A percentile compares a stretch with the other conserved stretches of the same genome.
Evolutionary conservation across 37 sponge, comb jelly and placozoan genomes (phyloP).

Genomic region (Amphimedon queenslandica): DNA sequence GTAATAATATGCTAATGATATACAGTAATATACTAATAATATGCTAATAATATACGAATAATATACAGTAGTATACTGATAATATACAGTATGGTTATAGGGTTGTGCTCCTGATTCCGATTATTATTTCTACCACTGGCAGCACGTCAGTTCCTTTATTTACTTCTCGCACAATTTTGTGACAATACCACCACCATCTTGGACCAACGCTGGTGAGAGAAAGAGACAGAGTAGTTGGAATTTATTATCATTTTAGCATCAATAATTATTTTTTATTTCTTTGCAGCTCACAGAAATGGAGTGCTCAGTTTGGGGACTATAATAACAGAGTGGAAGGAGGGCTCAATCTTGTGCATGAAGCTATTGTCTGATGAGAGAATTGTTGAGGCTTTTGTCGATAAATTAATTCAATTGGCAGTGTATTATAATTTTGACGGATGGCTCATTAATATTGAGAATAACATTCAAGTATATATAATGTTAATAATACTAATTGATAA

Average conservation of each 20-base stretch:
- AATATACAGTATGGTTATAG: not conserved
- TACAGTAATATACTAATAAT: not conserved
- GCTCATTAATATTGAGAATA: conserved; percentile 98
- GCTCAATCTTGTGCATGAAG: conserved; percentile 62
- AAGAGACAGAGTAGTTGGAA: too few species aligned
- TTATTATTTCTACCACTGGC: conserved; percentile 97
- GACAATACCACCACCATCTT: conserved; percentile 89
- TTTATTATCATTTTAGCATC: not conserved
- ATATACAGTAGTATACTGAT: not conserved
- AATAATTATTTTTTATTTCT: not conserved
- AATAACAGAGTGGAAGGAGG: conserved; percentile 93
- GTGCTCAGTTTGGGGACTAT: conserved; percentile 81
- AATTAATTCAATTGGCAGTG: conserved; percentile 71
- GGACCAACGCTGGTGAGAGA: conserved; percentile 67
- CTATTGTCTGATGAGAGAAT: conserved; percentile 49
- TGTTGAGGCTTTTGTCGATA: conserved; percentile 46
- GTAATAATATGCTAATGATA: conserved; percentile 11
- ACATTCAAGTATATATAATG: conserved; percentile 43
- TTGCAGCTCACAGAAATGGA: conserved; percentile 77
- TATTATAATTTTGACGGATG: conserved; percentile 96
- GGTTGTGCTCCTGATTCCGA: conserved; percentile 38
- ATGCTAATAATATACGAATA: too few species aligned
- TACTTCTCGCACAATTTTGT: conserved; percentile 97
- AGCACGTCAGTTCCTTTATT: conserved; percentile 77
- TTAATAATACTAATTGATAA: not conserved